Base-by-base conservation (phyloP, 2,797 vertebrate species). In the Lycodopsis pacificus region DNA sequence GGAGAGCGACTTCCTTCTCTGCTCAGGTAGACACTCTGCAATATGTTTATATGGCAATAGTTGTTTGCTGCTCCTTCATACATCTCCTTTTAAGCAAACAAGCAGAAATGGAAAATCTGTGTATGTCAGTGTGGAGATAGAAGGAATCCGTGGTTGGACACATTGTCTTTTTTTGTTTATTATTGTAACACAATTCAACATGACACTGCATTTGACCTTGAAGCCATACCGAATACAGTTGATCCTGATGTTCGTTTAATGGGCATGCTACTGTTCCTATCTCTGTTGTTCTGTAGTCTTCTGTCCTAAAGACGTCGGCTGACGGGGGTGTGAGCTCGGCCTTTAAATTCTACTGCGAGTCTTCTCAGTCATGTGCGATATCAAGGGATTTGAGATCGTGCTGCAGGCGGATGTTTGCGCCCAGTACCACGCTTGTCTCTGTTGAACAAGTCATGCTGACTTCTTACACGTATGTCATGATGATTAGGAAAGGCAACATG, bases 191-290 rank as follows among this genome's bases (percentile, higher is more conserved):
- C 15, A 4, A 63, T 71, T 80, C 27, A 59, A 32, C 0, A 20
- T 10, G n/a, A 67, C 20, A 20, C 48, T 34, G 4, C 38, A 19
- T 5, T 66, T 61, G 10, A 44, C 15, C 36, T 72, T 42, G 61
- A 59, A 78, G 74, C 7, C 72, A 78, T 66, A 74, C 77, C 69
- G 82, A 75, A 78, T 8, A 36, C 3, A 53, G 6, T 71, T 83
- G 74, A 84, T 86, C 81, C 38, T 48, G n/a, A 27, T 79, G 36
- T 77, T 75, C n/a, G 20, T 61, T 67, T 34, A 30, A 51, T 49
- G 6, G 30, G 40, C 17, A 68, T 27, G 67, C 81, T 5, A 54
- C 51, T 54, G 78, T 82, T 84, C 67, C 32, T 40, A 4, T 59
- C 48, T 77, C n/a, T 51, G 36, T 66, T 69, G 30, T 58, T 61